Evolutionary conservation across 2,888 invertebrate species (phyloP), one percentile per base, ranked within the genome.

Genomic region (Sericinus montela): DNA sequence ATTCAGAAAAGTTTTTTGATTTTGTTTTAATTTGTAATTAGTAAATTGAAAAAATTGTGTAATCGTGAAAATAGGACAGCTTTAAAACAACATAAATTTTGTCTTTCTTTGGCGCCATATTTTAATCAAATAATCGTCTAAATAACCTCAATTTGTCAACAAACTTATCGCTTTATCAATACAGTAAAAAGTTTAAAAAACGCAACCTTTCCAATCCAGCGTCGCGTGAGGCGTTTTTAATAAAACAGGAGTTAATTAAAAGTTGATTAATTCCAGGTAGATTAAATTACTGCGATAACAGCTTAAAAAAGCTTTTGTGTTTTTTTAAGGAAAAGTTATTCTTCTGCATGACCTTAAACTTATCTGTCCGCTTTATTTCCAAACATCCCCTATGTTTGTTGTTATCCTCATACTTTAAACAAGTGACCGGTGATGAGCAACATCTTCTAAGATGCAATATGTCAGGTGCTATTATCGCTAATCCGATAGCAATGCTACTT

Each of bases 131-230:
- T 23, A 11, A 14, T n/a, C 6, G 9, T 9, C 38, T 43, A 44
- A 40, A 44, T 48, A 43, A 43, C 14, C 39, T 28, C 28, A 47
- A 49, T 44, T 49, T 44, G 49, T 49, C 49, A 49, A 40, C 44
- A 35, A 19, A 19, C 19, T 7, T 29, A 35, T 34, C 43, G 44
- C 49, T 39, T 39, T 44, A 49, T 44, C 29, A 9, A 40, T 40
- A 39, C 34, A 19, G n/a, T 44, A 29, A 44, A 43, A 38, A 48
- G 38, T 44, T 40, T 19, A 44, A 9, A 19, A 28, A 49, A 49
- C 49, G 49, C 49, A 34, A 49, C 49, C 32, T 44, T 44, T 44
- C 29, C 38, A 34, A 32, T 25, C 16, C 7, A 13, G 28, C 38
- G 7, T 48, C 25, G 48, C 49, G 49, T 49, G 49, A 9, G 43